Percentiles rank a stretch among this genome's conserved stretches.
phyloP scores from a whole-genome alignment of 1,140 invertebrate genomes.

The Leucophenga varia region DNA sequence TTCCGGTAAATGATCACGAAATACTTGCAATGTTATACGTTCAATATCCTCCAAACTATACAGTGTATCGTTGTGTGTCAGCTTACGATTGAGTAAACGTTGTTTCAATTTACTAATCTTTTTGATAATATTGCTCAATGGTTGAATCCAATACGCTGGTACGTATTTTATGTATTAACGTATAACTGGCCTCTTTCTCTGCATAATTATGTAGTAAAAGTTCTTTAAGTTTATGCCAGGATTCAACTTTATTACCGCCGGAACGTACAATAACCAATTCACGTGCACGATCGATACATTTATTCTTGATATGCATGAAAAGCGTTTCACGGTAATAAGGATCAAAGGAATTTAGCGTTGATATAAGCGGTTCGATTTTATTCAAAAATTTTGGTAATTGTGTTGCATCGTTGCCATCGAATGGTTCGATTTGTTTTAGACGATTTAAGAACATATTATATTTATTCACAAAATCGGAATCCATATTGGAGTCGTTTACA shows the following conservation, averaged over 20 bases:
- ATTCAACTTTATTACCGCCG: constrained; percentile 28
- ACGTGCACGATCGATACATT: constrained; percentile 38
- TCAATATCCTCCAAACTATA: constrained; percentile 40
- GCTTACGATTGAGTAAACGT: constrained; percentile 33
- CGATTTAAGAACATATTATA: constrained; percentile 40
- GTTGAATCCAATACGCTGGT: constrained; percentile 38
- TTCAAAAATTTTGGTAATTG: constrained; percentile 38
- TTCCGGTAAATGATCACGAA: constrained; percentile 37
- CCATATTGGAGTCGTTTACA: constrained; percentile 21
- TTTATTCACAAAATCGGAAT: constrained; percentile 45
- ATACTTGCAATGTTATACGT: constrained; percentile 36
- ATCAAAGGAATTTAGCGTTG: constrained; percentile 36
- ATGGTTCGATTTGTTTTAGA: constrained; percentile 38
- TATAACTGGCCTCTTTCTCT: constrained; percentile 37
- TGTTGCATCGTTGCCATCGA: constrained; percentile 37
- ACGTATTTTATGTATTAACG: constrained; percentile 36
- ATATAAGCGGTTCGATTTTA: constrained; percentile 37
- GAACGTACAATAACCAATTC: constrained; percentile 38
- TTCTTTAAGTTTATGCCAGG: constrained; percentile 41
- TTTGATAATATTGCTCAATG: constrained; percentile 40
- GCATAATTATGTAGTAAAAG: constrained; percentile 37
- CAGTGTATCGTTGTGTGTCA: constrained; percentile 40
- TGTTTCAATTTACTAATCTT: constrained; percentile 41
- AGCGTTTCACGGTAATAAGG: constrained; percentile 41
- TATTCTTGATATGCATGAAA: constrained; percentile 38